Conservation (phyloP, 2,113 vertebrate species). For the Otis tarda region DNA sequence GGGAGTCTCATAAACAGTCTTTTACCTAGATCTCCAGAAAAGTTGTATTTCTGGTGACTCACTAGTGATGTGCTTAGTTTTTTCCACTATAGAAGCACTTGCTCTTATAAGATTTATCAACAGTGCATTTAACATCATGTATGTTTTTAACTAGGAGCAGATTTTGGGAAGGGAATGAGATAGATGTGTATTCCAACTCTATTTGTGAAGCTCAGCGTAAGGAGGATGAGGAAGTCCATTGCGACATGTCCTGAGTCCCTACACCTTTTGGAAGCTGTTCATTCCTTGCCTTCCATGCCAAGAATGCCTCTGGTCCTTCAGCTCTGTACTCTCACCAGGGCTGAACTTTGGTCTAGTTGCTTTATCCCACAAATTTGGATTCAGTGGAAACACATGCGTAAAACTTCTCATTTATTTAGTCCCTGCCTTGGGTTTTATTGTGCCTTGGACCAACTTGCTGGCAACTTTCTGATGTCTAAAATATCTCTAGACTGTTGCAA, state of each 20-base stretch:
- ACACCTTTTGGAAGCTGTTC: neutral
- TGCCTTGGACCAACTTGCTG: neutral
- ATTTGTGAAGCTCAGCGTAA: neutral
- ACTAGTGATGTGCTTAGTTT: neutral
- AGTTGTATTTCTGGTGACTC: neutral
- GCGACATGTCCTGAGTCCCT: neutral
- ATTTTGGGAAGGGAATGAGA: neutral
- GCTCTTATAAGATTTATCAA: neutral
- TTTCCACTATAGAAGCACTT: neutral
- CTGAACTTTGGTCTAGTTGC: neutral
- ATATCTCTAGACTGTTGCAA: neutral
- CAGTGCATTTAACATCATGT: neutral
- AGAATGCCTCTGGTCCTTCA: neutral
- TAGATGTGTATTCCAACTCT: neutral
- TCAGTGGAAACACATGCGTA: neutral
- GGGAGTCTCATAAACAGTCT: neutral
- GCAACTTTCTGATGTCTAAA: neutral
- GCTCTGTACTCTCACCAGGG: neutral
- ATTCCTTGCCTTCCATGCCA: neutral
- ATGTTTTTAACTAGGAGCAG: neutral
- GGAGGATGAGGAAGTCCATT: neutral
- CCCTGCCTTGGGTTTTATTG: neutral
- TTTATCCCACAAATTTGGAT: neutral
- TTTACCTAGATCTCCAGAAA: neutral
- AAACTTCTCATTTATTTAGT: slow-evolving; percentile 14